Conservation (phyloP, 2,888 invertebrate genomes). For the Amphimallon solstitiale region DNA sequence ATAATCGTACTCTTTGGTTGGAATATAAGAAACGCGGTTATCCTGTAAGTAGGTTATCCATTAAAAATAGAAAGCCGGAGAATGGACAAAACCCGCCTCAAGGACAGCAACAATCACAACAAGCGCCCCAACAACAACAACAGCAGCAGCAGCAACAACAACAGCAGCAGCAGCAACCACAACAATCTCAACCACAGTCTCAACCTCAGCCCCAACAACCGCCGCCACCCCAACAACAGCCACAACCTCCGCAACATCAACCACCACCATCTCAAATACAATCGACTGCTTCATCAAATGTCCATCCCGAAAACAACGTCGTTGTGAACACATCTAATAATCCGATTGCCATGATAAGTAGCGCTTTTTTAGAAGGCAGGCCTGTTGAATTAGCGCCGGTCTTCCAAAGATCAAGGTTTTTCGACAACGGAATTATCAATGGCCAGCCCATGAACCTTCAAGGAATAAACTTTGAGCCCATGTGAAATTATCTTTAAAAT, state of each 20-base stretch:
- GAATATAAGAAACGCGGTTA: constrained; percentile 88
- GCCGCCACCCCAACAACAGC: constrained; percentile 59
- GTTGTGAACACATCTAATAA: constrained; percentile 54
- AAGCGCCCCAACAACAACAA: constrained; percentile 61
- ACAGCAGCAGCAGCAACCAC: constrained; percentile 50
- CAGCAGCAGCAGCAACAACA: constrained; percentile 57
- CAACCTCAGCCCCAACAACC: constrained; percentile 40
- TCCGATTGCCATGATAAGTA: constrained; percentile 73
- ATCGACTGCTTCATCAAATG: constrained; percentile 54
- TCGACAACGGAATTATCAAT: constrained; percentile 53
- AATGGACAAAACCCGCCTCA: constrained; percentile 34
- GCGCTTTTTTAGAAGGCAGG: constrained; percentile 74
- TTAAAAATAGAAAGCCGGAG: constrained; percentile 79
- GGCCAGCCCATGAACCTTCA: constrained; percentile 74
- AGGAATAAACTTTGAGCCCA: constrained; percentile 80
- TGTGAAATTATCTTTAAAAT: constrained; percentile 61
- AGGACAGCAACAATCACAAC: constrained; percentile 58
- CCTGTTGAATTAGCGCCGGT: constrained; percentile 75
- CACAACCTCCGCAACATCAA: constrained; percentile 60
- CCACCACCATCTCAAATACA: constrained; percentile 54
- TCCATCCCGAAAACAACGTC: constrained; percentile 60
- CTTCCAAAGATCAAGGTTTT: constrained; percentile 62
- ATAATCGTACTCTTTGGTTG: constrained; percentile 85
- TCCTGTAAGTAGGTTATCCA: constrained; percentile 81
- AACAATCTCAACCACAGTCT: constrained; percentile 58